Conservation (phyloP, 2,797 vertebrate species). For the Alcedo quadribrachys region DNA sequence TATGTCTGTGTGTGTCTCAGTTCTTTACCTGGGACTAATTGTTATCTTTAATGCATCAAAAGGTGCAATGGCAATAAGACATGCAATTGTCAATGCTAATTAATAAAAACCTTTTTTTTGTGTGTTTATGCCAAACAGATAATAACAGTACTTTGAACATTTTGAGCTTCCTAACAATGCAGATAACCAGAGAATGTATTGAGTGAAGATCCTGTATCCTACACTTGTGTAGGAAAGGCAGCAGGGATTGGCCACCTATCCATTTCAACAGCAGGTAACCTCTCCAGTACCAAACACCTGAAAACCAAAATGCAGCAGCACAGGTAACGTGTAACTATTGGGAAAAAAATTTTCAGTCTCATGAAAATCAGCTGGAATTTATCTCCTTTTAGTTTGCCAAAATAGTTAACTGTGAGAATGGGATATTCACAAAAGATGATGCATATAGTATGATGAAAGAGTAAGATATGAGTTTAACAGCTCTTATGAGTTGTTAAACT, state of each 20-base stretch:
- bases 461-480: neutral
- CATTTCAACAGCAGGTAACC: neutral
- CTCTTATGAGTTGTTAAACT: neutral
- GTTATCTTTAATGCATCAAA: neutral
- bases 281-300: neutral
- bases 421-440: accelerated
- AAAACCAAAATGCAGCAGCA: neutral
- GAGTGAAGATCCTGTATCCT: neutral
- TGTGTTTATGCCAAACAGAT: neutral
- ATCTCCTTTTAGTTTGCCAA: neutral
- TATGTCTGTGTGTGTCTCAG: neutral
- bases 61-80: neutral
- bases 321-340: neutral
- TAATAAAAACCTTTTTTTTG: neutral
- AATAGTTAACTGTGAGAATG: neutral
- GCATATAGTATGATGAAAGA: neutral
- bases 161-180: neutral
- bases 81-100: neutral
- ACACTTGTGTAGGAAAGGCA: neutral
- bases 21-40: neutral
- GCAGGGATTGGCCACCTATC: neutral
- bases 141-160: neutral
- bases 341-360: neutral
- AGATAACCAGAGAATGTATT: neutral
- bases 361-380: neutral